Base-by-base conservation (phyloP, 2,113 vertebrate genomes). In the Rhinichthys klamathensis region DNA sequence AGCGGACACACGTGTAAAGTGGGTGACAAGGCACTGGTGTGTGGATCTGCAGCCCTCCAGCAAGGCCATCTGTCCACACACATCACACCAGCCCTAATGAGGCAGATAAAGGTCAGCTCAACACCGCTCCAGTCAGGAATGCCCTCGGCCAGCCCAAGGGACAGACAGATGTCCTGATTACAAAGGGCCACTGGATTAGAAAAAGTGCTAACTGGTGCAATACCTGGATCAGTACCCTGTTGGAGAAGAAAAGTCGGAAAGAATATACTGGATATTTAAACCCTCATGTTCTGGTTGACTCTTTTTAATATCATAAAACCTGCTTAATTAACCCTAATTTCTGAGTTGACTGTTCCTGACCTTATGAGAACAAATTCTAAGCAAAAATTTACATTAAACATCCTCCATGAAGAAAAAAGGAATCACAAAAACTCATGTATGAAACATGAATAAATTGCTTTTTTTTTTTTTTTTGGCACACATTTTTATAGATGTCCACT, bases 71-170 rank as follows among this genome's bases (percentile, higher is more conserved):
- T 73, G 80, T 81, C 79, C 83, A 18, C 46, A 32, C 80, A 54
- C 61, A 49, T 60, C 65, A 85, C 88, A 88, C 75, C 32, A 76
- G n/a, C 88, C 89, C 87, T 91, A 94, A 93, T 92, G 82, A 88
- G 90, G 75, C 90, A 84, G 80, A 86, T 77, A 94, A 94, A 95
- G 94, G 93, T 95, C 93, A 94, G 73, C 44, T 85, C 85, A 80
- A 89, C 91, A 92, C 88, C 90, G n/a, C 89, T 91, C 80, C 67
- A 86, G 90, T 87, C 90, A 87, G 88, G 80, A 87, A 88, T 75
- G 85, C 85, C 78, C 86, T 86, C 89, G 84, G 56, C 16, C 16
- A 51, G 86, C 91, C 89, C 70, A 21, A 85, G 86, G 84, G 90
- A 88, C 80, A 11, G 15, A 51, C 63, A 76, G 69, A n/a, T 77